Base-by-base conservation (phyloP, 2,888 invertebrate genomes). In the Pycnomerus fuliginosus region DNA sequence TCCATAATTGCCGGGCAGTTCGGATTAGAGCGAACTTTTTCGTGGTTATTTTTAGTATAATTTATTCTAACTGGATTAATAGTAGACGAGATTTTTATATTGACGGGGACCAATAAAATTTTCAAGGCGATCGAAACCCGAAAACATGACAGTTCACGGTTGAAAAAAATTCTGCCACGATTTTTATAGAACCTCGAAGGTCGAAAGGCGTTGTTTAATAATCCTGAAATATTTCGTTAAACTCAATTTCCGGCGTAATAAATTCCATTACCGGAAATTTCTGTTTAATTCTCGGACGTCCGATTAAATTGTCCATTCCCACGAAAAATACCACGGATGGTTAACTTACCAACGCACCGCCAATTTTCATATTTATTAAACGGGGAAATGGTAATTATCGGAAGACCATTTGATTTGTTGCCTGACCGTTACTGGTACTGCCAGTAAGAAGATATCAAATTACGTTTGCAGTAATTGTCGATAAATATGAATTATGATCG, bases 261-360 rank as follows among this genome's bases (percentile, higher is more conserved):
- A 65, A 62, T 64, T 61, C 56, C 56, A 58, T 59, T 60, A 58
- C 61, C 64, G 64, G 66, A 64, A 61, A 63, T 63, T 60, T 60
- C 60, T 59, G 57, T 62, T 64, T 64, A 63, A 64, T 61, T 61
- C 58, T 53, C 53, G 53, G 52, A 55, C 54, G 55, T 56, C 53
- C 56, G 53, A 60, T 55, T 44, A 56, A 52, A 53, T 40, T 27
- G 44, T 33, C 29, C 10, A 34, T 46, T 56, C 56, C 58, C 60
- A 53, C 55, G 55, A 44, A 50, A 44, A 41, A 36, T 16, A 25
- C 31, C 36, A 53, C 41, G 53, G 47, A 32, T 45, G 45, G 49
- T 30, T 48, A 51, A 31, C 14, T 38, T 42, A 27, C 17, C 16
- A 41, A 33, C 13, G 34, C 20, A 11, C 15, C 11, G 22, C 13